Base-by-base conservation (phyloP, 2,113 vertebrate genomes). In the Paralichthys olivaceus region DNA sequence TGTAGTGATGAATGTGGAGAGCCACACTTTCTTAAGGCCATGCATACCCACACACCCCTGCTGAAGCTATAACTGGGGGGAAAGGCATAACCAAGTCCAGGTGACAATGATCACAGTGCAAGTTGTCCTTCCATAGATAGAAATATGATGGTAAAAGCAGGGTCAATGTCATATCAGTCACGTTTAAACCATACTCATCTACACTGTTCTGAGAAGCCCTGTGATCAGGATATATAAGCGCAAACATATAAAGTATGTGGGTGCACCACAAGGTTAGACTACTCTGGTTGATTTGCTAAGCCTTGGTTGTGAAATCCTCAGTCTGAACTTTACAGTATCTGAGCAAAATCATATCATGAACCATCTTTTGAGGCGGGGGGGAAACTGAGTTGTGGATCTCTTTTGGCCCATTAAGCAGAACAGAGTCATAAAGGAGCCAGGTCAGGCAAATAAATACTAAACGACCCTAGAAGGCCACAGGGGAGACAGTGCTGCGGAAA, bases 351-450 rank as follows among this genome's bases (percentile, higher is more conserved):
- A 25, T 65, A 45, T 25, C 45, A 59, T 64, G 45, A 68, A 69
- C 74, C 43, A 59, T 58, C 15, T 69, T 75, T 59, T 61, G 55
- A 79, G 71, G 25, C 37, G 40, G 56, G 55, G 55, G 66, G 53
- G 77, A 73, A 73, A 80, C 49, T 68, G 78, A 81, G 75, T 71
- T 75, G 60, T 29, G 25, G 60, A 60, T 87, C 79, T 83, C 75
- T 57, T 77, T 68, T 83, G 87, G 81, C 77, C 84, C 84, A 90
- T 91, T 93, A 88, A 88, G 69, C 82, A 77, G 59, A 81, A 68
- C 79, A 40, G 69, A 54, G 63, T 61, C 63, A 84, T 90, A 84
- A 83, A 84, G 66, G 77, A 75, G 74, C 70, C 74, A 72, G 74
- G 76, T 78, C 69, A 65, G 75, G 64, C 61, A 23, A 62, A 86